Base-by-base conservation (phyloP, 2,113 vertebrate species). In the Notarius quadriscutis region DNA sequence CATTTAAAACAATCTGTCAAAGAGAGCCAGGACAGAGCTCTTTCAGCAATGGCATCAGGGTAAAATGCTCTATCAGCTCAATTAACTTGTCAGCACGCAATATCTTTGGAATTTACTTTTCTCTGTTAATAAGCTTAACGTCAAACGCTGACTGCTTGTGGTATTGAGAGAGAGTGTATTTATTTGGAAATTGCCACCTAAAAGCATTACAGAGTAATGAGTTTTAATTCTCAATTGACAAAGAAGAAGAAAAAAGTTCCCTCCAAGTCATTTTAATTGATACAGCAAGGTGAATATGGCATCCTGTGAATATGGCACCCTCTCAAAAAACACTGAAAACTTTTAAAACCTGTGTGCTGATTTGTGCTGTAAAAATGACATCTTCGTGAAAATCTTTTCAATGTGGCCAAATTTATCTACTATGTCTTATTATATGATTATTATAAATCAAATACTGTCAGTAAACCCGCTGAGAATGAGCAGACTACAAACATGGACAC, bases 81-180 rank as follows among this genome's bases (percentile, higher is more conserved):
- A 62, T 89, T 65, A 89, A 74, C 75, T 9, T 85, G 89, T 87
- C 86, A 86, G n/a, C n/a, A 48, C 27, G 8, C 0, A 63, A 69
- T 79, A 63, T 83, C 22, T 83, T 71, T 85, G 79, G 80, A 83
- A 77, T 87, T 74, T 75, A 25, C 25, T 75, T 55, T 82, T 74
- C 80, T 62, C 12, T 25, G 27, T 65, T 11, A 75, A 83, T 83
- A 63, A 75, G 18, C 86, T 72, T 69, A 41, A 41, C 48, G 30
- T 60, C 41, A 74, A 60, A 41, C 67, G 27, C 22, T 67, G 50
- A 34, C 60, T 65, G 5, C 1, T 65, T 65, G 65, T 34, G 48
- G n/a, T 34, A 7, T 72, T 65, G 65, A 71, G 63, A 84, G 55
- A 34, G 27, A 34, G 27, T 57, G 20, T 22, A 58, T 58, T 20